phyloP scores from a whole-genome alignment of 2,888 invertebrate genomes.

The Ephialtes manifestator region DNA sequence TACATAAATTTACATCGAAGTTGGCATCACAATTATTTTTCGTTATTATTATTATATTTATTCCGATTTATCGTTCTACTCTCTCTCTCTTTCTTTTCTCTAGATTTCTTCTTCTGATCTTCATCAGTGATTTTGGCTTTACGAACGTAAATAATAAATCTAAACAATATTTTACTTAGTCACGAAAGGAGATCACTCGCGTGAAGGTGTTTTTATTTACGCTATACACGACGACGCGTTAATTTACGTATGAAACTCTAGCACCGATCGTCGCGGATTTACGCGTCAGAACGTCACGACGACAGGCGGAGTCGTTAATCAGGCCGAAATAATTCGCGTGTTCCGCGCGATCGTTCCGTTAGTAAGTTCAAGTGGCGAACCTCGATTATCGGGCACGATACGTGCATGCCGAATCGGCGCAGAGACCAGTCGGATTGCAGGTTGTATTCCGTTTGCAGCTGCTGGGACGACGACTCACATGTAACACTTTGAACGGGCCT shows the following conservation, averaged over 20 bases:
- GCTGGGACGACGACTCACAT: constrained; percentile 75
- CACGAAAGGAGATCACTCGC: constrained; percentile 62
- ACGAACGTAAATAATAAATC: constrained; percentile 34
- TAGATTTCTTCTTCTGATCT: background rate
- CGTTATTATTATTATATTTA: constrained; percentile 32
- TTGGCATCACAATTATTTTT: constrained; percentile 70
- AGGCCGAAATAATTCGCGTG: constrained; percentile 40
- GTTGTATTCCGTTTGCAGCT: background rate
- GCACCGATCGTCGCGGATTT: background rate
- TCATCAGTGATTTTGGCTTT: background rate
- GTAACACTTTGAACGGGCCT: constrained; percentile 82
- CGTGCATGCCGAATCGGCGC: constrained; percentile 57
- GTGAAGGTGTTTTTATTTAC: constrained; percentile 26
- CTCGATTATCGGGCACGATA: constrained; percentile 62
- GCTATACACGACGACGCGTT: background rate
- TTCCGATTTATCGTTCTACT: constrained; percentile 28
- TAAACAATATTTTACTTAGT: constrained; percentile 34
- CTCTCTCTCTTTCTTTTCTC: background rate
- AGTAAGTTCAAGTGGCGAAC: background rate
- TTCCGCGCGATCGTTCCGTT: constrained; percentile 24
- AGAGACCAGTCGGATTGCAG: constrained; percentile 10
- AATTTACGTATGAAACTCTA: constrained; percentile 49
- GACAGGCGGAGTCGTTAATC: constrained; percentile 42
- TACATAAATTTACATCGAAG: constrained; percentile 66
- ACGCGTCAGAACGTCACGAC: constrained; percentile 17